Conservation (phyloP, 2,113 vertebrate genomes). For the Progne subis region DNA sequence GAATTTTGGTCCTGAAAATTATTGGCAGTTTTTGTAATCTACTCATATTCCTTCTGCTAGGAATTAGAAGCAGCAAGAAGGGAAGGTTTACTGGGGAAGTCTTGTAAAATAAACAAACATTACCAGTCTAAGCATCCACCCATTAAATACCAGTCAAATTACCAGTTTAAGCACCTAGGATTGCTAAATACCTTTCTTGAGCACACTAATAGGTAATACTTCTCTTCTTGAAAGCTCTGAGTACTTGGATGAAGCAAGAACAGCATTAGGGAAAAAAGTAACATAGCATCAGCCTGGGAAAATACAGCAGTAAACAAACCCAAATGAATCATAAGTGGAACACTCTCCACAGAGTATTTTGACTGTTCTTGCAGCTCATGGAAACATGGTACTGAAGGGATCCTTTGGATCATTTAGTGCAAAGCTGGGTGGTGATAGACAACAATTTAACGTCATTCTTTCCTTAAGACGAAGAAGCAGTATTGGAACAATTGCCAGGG, state of each 20-base stretch:
- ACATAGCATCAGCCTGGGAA: neutral
- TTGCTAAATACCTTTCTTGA: constrained; percentile 48
- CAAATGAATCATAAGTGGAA: neutral
- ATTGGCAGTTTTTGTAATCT: constrained; percentile 48
- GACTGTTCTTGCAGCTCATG: neutral
- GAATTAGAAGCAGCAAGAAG: constrained; percentile 44
- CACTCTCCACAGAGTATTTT: neutral
- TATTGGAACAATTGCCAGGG: neutral
- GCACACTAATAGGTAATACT: constrained; percentile 33
- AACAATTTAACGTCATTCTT: neutral
- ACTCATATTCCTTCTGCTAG: constrained; percentile 41
- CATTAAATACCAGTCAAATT: constrained; percentile 52
- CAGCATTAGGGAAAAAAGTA: neutral
- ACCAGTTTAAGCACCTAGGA: constrained; percentile 35
- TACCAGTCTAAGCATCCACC: constrained; percentile 24
- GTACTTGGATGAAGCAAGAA: constrained; percentile 12
- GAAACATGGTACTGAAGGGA: neutral
- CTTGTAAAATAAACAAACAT: constrained; percentile 47
- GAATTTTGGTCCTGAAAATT: constrained; percentile 47
- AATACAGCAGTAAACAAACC: neutral
- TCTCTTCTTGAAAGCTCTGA: constrained; percentile 25
- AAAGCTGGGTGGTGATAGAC: neutral
- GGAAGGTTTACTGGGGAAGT: constrained; percentile 3
- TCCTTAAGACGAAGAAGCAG: neutral
- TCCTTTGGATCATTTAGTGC: neutral